Evolutionary conservation across 2,888 invertebrate genomes (phyloP).

Genomic region (Brenthis hecate): DNA sequence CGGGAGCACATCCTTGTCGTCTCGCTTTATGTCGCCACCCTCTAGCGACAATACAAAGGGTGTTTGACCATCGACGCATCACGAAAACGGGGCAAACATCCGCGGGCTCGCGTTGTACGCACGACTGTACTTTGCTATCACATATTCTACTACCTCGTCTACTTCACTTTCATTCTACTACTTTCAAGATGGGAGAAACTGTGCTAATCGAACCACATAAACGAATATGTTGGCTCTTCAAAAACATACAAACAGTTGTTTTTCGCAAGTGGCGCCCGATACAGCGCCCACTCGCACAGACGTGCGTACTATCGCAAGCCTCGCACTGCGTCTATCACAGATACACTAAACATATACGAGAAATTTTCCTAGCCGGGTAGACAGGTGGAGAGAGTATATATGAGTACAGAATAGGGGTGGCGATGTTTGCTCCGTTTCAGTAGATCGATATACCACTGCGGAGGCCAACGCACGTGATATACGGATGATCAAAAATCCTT

Average conservation of each 20-base stretch:
- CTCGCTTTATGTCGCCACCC: conserved; percentile 85
- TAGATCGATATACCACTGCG: conserved; percentile 71
- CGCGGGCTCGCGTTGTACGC: conserved; percentile 10
- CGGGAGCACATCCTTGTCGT: conserved; percentile 97
- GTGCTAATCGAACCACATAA: too few species aligned
- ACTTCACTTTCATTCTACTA: too few species aligned
- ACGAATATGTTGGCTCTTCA: too few species aligned
- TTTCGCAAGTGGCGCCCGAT: too few species aligned
- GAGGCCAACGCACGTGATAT: conserved; percentile 66
- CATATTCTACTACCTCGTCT: background rate
- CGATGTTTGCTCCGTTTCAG: conserved; percentile 81
- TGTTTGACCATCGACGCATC: conserved; percentile 87
- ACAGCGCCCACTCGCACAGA: too few species aligned
- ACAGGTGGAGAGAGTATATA: background rate
- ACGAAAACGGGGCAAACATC: conserved; percentile 80
- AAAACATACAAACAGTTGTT: too few species aligned
- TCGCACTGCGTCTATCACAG: background rate
- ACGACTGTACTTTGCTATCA: background rate
- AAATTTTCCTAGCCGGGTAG: background rate
- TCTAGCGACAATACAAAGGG: conserved; percentile 85
- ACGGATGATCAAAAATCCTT: conserved; percentile 88
- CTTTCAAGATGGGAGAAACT: too few species aligned
- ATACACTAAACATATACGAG: too few species aligned
- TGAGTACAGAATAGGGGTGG: conserved; percentile 38
- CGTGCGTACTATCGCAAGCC: background rate